Conservation (phyloP, 2,113 vertebrate species). For the Arenaria interpres region DNA sequence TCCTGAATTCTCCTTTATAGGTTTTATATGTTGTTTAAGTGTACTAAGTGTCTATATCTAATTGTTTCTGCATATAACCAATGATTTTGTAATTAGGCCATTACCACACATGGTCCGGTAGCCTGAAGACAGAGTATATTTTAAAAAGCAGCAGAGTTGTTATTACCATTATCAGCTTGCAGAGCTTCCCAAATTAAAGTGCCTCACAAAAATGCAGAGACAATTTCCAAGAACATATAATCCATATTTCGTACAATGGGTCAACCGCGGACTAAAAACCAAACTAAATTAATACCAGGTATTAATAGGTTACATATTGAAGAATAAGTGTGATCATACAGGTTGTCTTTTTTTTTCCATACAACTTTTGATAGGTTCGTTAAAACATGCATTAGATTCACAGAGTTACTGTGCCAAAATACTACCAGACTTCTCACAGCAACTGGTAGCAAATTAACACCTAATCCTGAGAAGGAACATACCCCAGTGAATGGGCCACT, state of each 20-base stretch:
- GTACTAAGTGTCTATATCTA: not conserved
- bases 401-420: not conserved
- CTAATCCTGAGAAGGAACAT: not conserved
- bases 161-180: not conserved
- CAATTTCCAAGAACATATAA: not conserved
- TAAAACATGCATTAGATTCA: not conserved
- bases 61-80: not conserved
- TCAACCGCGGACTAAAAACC: not conserved
- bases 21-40: not conserved
- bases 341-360: not conserved
- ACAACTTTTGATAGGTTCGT: not conserved
- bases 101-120: not conserved
- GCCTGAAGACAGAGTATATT: not conserved
- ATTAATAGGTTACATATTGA: not conserved
- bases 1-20: not conserved
- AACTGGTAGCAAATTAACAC: not conserved
- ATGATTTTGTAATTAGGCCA: not conserved
- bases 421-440: not conserved
- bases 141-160: not conserved
- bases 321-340: not conserved
- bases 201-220: not conserved
- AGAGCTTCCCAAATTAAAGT: not conserved
- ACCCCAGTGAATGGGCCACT: not conserved
- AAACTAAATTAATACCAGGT: not conserved
- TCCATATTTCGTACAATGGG: not conserved